Evolutionary conservation across 2,113 vertebrate genomes (phyloP), one percentile per base, ranked within the genome.

Genomic region (Cochlearius cochlearius): DNA sequence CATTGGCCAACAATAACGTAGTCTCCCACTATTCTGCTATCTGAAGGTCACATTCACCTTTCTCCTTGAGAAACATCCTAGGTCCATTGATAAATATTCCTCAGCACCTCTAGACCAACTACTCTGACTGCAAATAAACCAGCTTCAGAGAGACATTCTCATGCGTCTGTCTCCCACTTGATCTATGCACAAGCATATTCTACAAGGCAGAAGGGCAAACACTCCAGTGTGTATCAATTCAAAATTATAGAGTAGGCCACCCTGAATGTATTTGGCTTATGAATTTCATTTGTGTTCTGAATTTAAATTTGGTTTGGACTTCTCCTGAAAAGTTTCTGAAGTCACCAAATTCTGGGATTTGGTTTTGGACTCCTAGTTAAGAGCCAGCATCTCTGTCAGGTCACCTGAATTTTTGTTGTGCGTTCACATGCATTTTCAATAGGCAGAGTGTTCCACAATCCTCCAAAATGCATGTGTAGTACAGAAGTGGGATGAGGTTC

Each of bases 401-500:
- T 27, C 52, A 7, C 32, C 56, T 22, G 25, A 29, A 18, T 3
- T 36, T n/a, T 19, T 66, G 27, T 5, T 50, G 19, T 2, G 30
- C 15, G 45, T 10, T 68, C 72, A 27, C 27, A 12, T 7, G 25
- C 39, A 6, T 21, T 62, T 86, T 4, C 77, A 55, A 4, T 0
- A 18, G 38, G 23, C 38, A 79, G 36, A 21, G 7, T 29, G 21
- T 3, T 43, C 30, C 38, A 30, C 41, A 38, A 1, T 7, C 36
- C 36, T 64, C 43, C 58, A 45, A 63, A 63, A 60, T 1, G 25
- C 9, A 34, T 5, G 2, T 0, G 0, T 2, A 25, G 36, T 19
- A 22, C 30, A 77, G 75, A 49, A 66, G 8, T 9, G 26, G 26
- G 17, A 67, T 8, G 8, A 7, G 11, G 11, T 2, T 63, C 32